A percentile compares a stretch with the other conserved stretches of the same genome.
phyloP scores from a whole-genome alignment of 2,797 vertebrate species.

The Intellagama lesueurii region DNA sequence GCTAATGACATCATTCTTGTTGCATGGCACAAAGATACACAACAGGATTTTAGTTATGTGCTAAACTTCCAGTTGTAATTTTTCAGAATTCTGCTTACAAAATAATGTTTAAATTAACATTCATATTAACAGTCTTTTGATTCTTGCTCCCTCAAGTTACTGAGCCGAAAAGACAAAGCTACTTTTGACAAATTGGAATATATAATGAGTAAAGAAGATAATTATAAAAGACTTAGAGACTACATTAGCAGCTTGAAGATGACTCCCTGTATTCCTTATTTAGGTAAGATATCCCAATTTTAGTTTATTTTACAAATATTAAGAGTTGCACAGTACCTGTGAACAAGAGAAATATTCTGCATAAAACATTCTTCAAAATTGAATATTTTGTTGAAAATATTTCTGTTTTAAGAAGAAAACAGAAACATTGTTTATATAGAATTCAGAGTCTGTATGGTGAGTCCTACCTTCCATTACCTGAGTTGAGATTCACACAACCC shows the following conservation, averaged over 20 bases:
- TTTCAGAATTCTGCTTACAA: not conserved
- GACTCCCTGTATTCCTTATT: slow-evolving; percentile 98
- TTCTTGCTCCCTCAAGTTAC: slow-evolving; percentile 80
- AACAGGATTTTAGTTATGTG: no score
- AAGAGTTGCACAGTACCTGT: not conserved
- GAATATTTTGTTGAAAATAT: not conserved
- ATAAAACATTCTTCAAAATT: not conserved
- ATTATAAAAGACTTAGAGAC: slow-evolving; percentile 97
- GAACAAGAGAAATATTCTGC: not conserved
- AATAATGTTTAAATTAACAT: not conserved
- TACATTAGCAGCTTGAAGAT: slow-evolving; percentile 98
- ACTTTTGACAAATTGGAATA: slow-evolving; percentile 97
- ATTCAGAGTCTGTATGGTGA: not conserved
- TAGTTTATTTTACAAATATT: not conserved
- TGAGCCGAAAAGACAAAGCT: slow-evolving; percentile 98
- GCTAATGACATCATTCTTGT: no score
- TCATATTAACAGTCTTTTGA: slow-evolving; percentile 31
- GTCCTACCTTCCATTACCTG: no score
- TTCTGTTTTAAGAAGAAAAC: not conserved
- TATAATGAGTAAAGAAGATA: slow-evolving; percentile 99
- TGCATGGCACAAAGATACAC: no score
- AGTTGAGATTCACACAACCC: not conserved
- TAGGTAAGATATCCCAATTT: slow-evolving; percentile 83
- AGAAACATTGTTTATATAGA: not conserved
- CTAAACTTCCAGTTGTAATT: not conserved